Conservation (phyloP, 2,888 invertebrate species). For the Neoascia interrupta region DNA sequence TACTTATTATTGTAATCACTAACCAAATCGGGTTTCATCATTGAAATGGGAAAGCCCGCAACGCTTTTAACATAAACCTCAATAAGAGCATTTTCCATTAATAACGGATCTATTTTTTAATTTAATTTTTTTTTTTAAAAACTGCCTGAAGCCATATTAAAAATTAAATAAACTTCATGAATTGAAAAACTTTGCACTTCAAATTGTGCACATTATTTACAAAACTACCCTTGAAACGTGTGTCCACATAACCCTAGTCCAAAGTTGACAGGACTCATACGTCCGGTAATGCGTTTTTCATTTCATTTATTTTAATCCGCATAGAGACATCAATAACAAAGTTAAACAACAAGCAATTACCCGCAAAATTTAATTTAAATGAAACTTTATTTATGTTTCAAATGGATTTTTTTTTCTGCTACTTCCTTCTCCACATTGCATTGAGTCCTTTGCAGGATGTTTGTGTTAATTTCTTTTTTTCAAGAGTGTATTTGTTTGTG, state of each 20-base stretch:
- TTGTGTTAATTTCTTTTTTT: conserved; percentile 6
- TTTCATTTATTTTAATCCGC: conserved; percentile 66
- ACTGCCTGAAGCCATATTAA: too few species aligned
- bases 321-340: conserved; percentile 68
- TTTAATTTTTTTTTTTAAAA: neutral
- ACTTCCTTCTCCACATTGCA: neutral
- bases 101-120: neutral
- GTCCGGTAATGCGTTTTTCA: conserved; percentile 49
- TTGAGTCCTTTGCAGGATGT: neutral
- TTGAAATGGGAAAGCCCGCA: too few species aligned
- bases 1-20: too few species aligned
- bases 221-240: too few species aligned
- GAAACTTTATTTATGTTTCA: conserved; percentile 63
- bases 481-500: neutral
- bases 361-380: conserved; percentile 67
- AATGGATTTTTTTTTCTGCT: conserved; percentile 31
- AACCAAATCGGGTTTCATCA: too few species aligned
- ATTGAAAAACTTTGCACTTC: too few species aligned
- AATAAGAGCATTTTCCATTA: too few species aligned
- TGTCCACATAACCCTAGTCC: too few species aligned
- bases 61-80: too few species aligned
- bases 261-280: conserved; percentile 27
- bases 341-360: conserved; percentile 68
- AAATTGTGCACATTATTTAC: too few species aligned
- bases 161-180: too few species aligned